These are phyloP conservation scores for Cheilosia scutellata DNA, from an alignment of 2,888 invertebrate genomes.

Conservation along the genomic window DNA sequence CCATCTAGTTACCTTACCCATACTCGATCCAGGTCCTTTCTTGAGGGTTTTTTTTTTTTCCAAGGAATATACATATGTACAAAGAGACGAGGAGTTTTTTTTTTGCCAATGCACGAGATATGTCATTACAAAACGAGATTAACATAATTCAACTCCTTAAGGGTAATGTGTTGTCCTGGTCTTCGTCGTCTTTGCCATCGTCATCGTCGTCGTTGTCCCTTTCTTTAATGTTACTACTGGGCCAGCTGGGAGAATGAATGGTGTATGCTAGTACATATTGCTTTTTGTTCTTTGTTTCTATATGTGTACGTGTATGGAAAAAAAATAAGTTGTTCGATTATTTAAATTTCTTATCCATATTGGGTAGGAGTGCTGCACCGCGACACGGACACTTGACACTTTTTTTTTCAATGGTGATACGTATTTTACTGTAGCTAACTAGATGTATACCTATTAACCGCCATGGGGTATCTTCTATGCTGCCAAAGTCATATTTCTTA, in stretches of 20 bases:
- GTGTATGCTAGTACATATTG: too few relatives aligned
- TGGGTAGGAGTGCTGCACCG: neutral
- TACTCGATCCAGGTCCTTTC: conserved; percentile 42
- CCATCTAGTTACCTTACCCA: conserved; percentile 30
- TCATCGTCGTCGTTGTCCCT: conserved; percentile 18
- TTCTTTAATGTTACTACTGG: conserved; percentile 3
- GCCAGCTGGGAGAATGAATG: neutral
- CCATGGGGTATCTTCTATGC: too few relatives aligned
- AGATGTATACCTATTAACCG: too few relatives aligned
- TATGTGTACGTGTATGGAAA: neutral
- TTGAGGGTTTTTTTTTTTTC: conserved; percentile 1
- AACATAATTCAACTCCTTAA: conserved; percentile 72
- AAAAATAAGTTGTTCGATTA: neutral
- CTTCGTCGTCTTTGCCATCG: conserved; percentile 27
- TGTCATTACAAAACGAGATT: conserved; percentile 74
- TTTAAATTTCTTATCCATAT: neutral
- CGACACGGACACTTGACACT: conserved; percentile 11
- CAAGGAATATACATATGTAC: conserved; percentile 7
- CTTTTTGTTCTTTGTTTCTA: conserved; percentile 9
- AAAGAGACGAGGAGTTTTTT: conserved; percentile 32
- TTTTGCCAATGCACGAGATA: conserved; percentile 67
- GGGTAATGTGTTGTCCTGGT: conserved; percentile 58
- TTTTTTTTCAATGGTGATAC: neutral
- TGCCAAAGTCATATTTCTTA: too few relatives aligned
- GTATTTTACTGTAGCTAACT: too few relatives aligned